Base-by-base conservation (phyloP, 2,888 invertebrate genomes). In the Spialia ferax region DNA sequence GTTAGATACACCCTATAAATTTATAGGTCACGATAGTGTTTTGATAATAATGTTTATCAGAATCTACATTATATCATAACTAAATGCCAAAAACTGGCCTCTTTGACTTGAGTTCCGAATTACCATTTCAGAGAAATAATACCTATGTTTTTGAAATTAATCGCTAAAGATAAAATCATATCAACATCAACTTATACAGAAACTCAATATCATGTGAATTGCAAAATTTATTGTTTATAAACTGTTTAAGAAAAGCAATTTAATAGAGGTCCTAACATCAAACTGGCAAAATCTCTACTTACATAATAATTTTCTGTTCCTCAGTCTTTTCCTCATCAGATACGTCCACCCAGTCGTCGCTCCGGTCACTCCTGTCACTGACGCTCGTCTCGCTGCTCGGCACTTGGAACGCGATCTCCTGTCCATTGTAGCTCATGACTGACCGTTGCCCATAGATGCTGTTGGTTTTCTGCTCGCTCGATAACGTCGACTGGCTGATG, bases 281-380 rank as follows among this genome's bases (percentile, higher is more conserved):
- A 7, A 13, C 3, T 38, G n/a, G 8, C 1, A 45, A 18, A 45
- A 45, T 18, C 8, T 45, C 3, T 20, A 94, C 95, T 94, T 82
- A 95, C 95, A 95, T 94, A 56, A 95, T 93, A 74, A 95, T 94
- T 73, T 94, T 91, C 73, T 91, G 93, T 69, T 93, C 89, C 60
- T 89, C 90, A 73, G 83, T 88, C 73, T 91, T 91, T 71, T 94
- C 94, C 73, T 94, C 94, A 78, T 95, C 95, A 5, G 95, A 95
- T 13, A 96, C 88, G 77, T 96, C 96, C 48, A 95, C 94, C 96
- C 96, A 96, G 75, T 96, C 96, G 71, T 96, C 96, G 71, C 95
- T 95, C 18, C 95, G 88, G 74, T 95, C 95, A 73, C 95, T 95
- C 6, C 94, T 86, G 74, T 95, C 95, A 74, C 95, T 95, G 59